These are phyloP conservation scores for Horisme vitalbata DNA, from an alignment of 2,888 invertebrate species.

Conservation along the genomic window DNA sequence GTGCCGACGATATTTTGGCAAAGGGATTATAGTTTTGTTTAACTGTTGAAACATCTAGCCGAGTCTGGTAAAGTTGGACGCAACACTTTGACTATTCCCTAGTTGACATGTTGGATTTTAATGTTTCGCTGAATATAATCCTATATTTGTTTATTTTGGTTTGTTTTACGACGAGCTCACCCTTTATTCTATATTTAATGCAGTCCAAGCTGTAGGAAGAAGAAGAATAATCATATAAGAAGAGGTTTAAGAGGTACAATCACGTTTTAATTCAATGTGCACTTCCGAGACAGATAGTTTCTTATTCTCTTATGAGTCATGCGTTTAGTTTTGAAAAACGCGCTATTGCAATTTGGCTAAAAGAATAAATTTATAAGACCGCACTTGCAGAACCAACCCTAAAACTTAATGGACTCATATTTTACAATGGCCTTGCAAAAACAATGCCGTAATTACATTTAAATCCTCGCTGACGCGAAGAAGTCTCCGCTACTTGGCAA, in stretches of 20 bases:
- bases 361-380: too few species aligned
- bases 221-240: too few species aligned
- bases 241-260: too few species aligned
- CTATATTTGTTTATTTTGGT: constrained; percentile 81
- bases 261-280: too few species aligned
- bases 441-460: constrained; percentile 57
- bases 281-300: too few species aligned
- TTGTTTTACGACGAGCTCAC: constrained; percentile 58
- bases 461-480: constrained; percentile 41
- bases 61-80: constrained; percentile 44
- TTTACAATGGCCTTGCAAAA: constrained; percentile 30
- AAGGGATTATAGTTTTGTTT: constrained; percentile 72
- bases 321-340: too few species aligned
- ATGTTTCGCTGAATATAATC: constrained; percentile 82
- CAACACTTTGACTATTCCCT: constrained; percentile 60
- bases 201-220: too few species aligned
- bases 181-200: constrained; percentile 25
- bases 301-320: too few species aligned
- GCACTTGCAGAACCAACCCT: too few species aligned
- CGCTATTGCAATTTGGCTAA: too few species aligned
- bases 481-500: constrained; percentile 12
- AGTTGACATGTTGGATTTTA: constrained; percentile 74
- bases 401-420: constrained; percentile 1
- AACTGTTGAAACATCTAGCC: constrained; percentile 46
- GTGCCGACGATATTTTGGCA: constrained; percentile 64